Evolutionary conservation across 2,113 vertebrate species (phyloP), one percentile per base, ranked within the genome.

Genomic region (Forbesichthys agassizii): DNA sequence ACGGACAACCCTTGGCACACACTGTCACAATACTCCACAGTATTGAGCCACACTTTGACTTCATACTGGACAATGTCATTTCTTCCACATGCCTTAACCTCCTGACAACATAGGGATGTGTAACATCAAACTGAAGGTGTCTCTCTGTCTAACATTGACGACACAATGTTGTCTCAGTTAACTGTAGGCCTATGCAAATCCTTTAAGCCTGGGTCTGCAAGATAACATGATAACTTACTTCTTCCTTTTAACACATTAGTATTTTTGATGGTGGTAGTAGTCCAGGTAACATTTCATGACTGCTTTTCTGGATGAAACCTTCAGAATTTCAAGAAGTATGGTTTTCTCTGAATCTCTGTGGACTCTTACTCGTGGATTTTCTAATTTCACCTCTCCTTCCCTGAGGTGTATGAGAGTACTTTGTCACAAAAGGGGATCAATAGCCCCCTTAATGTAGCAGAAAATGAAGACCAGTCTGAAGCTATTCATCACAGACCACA

Each of bases 361-460:
- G 42, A 54, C 36, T 33, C 61, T 27, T 27, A 27, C 27, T 27
- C 2, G 27, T 27, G 27, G 27, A 53, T 49, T 33, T 36, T 64
- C 59, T 66, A 20, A 27, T 56, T 56, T 66, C 65, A 72, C 61
- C 71, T 73, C 65, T 70, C 76, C 20, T 20, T 13, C 60, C 71
- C 33, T 1, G 52, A 76, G 78, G 65, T 61, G 62, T 58, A 60
- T 61, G 75, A 59, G 66, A 75, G 58, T 66, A 60, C 62, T 80
- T 69, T 74, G 69, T 74, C 79, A 74, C 60, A 62, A 77, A 74
- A 56, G 72, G 48, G 42, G 68, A 85, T 88, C 84, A 8, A 90
- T 88, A 75, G 71, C 55, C 73, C 57, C 82, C 79, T 78, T 84
- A 88, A 88, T 80, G 84, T 84, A 73, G 88, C 84, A 88, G 85